Evolutionary conservation across 2,797 vertebrate genomes (phyloP), one percentile per base, ranked within the genome.

Genomic region (Malacoraja senta): DNA sequence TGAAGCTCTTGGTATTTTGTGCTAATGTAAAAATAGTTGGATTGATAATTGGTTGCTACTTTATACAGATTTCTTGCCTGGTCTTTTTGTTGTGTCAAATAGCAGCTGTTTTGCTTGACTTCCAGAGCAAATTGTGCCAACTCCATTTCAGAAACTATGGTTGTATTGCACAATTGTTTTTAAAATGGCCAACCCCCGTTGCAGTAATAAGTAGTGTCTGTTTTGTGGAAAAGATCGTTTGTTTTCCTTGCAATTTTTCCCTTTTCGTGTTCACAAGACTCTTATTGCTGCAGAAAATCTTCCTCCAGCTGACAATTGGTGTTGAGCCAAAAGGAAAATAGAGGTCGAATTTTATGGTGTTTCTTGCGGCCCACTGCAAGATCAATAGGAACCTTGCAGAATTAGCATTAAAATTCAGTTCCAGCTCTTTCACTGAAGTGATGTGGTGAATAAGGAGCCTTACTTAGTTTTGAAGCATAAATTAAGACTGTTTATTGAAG

Each of bases 341-440:
- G 53, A 53, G 53, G 61, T 38, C 1, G n/a, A 71, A 68, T 38
- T 71, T 91, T n/a, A 9, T 21, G 86, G 32, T 19, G 21, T 32
- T 90, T 84, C 81, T 84, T 84, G 9, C 13, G 21, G 58, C 17
- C 80, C 44, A 6, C 80, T 44, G 12, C 2, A 53, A 83, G 44
- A 84, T 84, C 81, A 84, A 84, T 84, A 26, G 53, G 15, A 84
- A 84, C 53, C 81, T 29, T 61, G 24, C 29, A 61, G 81, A 84
- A 61, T 84, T 2, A 4, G 81, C 53, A 84, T 84, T 53, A 61
- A 61, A 61, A 44, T 44, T 9, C 53, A 84, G 24, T 61, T 84
- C 6, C 53, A 44, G 61, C 44, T 12, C 12, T 58, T 4, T 61
- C 44, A 58, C 81, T 6, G 24, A 84, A 84, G 26, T 84, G 26